Conservation (phyloP, 2,113 vertebrate species). For the Orthonyx spaldingii region DNA sequence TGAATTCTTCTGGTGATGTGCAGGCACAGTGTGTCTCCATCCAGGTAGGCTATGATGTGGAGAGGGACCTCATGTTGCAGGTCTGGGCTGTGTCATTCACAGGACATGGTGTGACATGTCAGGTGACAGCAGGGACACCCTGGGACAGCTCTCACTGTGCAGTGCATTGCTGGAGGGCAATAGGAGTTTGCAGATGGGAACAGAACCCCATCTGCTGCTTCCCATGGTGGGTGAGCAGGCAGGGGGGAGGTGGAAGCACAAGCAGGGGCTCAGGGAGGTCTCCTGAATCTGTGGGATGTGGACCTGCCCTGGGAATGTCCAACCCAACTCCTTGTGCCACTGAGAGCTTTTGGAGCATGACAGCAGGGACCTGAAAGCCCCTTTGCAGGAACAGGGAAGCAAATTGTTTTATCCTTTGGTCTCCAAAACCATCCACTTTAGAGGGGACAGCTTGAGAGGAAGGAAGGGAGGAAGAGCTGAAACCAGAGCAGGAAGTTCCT, state of each 20-base stretch:
- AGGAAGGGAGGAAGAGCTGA: slow-evolving; percentile 38
- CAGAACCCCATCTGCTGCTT: not conserved
- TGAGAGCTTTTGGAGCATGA: not conserved
- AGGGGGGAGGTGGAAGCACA: not conserved
- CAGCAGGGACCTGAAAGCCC: not conserved
- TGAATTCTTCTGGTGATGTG: not conserved
- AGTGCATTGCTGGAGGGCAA: not conserved
- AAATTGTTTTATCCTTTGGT: not conserved
- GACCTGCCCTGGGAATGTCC: not conserved
- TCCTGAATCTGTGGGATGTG: not conserved
- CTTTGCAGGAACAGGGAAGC: not conserved
- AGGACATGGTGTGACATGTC: fast-evolving
- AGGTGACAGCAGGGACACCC: not conserved
- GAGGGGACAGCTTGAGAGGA: not conserved
- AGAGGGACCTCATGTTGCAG: not conserved
- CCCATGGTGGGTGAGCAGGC: not conserved
- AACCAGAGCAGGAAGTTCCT: slow-evolving; percentile 39
- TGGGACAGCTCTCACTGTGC: not conserved
- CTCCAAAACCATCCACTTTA: not conserved
- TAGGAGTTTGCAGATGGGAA: not conserved
- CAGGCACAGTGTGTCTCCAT: not conserved
- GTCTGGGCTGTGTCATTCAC: not conserved
- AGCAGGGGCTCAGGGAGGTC: not conserved
- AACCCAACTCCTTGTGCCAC: fast-evolving
- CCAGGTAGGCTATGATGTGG: not conserved